A percentile compares a stretch with the other conserved stretches of the same genome.
Evolutionary conservation across 2,888 invertebrate genomes (phyloP).

Genomic region (Hemaris fuciformis): DNA sequence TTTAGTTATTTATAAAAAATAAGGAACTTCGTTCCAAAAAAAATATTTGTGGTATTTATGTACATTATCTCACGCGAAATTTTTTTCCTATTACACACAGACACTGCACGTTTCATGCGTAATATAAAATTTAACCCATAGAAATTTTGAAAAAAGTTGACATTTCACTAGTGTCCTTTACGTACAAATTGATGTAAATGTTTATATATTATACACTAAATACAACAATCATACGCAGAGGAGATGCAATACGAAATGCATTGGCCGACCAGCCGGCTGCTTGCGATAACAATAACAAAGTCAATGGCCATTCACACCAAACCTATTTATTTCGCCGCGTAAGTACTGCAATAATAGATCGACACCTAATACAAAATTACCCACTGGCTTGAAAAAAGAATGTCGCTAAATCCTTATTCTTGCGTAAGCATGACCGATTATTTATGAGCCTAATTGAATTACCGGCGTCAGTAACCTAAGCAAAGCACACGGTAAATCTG

Average conservation of each 20-base stretch:
- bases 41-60: no score
- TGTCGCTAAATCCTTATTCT: not conserved
- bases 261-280: not conserved
- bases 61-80: no score
- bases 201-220: not conserved
- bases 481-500: not conserved
- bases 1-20: no score
- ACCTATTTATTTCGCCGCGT: not conserved
- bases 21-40: no score
- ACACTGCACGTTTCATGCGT: not conserved
- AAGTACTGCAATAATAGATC: not conserved
- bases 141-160: not conserved
- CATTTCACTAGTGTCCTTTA: not conserved
- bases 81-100: no score
- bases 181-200: not conserved
- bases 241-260: not conserved
- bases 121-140: not conserved
- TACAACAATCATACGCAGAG: not conserved
- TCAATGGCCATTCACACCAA: not conserved
- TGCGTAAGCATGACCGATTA: not conserved
- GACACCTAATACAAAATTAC: not conserved
- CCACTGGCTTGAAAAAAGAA: not conserved
- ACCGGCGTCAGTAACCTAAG: conserved; percentile 5
- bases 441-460: conserved; percentile 7
- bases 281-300: conserved; percentile 3